Conservation (phyloP, 2,797 vertebrate genomes). For the Rhabdophis nuchalis region DNA sequence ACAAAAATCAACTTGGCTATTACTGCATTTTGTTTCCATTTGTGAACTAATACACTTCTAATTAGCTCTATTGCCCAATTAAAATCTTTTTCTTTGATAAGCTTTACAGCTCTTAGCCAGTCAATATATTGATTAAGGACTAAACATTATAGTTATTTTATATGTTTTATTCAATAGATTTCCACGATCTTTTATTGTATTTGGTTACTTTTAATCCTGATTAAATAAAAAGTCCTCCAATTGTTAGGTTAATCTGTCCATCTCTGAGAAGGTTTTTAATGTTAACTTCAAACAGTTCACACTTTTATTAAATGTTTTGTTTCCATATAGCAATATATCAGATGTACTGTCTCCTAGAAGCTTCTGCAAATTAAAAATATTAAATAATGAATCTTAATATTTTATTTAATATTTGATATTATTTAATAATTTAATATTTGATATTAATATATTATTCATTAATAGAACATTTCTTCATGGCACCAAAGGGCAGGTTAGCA, state of each 20-base stretch:
- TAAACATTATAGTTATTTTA: slow-evolving; percentile 12
- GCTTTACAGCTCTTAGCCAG: slow-evolving; percentile 6
- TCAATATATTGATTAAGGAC: slow-evolving; percentile 22
- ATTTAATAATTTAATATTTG: neutral
- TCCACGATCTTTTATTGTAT: neutral
- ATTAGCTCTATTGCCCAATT: slow-evolving; percentile 8
- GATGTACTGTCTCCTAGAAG: neutral
- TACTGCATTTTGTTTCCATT: neutral
- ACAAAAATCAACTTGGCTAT: neutral
- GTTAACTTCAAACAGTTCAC: neutral
- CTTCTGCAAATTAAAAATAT: neutral
- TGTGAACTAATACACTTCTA: slow-evolving; percentile 7
- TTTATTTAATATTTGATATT: too few relatives aligned
- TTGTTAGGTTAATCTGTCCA: slow-evolving; percentile 7
- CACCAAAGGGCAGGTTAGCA: neutral
- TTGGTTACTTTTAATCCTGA: slow-evolving; percentile 14
- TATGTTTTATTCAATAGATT: slow-evolving; percentile 2
- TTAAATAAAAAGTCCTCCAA: slow-evolving; percentile 3
- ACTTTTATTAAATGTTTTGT: neutral
- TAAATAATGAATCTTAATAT: neutral
- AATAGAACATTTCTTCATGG: neutral
- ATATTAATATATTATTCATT: neutral
- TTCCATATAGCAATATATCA: neutral
- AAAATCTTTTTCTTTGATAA: slow-evolving; percentile 18
- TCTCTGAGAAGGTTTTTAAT: neutral